Percentiles rank a stretch among this genome's conserved stretches.
These are phyloP conservation scores for Oxyura jamaicensis DNA, from an alignment of 2,113 vertebrate species.

Conservation along the genomic window DNA sequence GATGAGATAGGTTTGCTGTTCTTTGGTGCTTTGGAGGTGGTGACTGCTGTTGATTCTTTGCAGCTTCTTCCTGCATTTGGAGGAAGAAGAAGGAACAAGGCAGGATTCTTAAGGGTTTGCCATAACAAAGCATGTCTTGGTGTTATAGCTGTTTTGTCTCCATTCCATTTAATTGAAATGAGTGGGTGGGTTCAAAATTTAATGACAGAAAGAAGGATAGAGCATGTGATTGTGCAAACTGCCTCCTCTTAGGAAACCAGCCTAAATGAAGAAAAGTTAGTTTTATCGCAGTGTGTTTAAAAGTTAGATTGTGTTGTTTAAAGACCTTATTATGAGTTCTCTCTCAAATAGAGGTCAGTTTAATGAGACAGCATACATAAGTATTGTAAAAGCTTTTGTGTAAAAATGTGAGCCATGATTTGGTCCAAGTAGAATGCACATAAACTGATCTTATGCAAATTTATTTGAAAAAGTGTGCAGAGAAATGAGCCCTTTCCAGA, in stretches of 20 bases:
- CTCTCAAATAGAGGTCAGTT: neutral
- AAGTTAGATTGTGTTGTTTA: neutral
- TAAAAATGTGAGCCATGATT: neutral
- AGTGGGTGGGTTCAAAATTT: neutral
- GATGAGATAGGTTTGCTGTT: neutral
- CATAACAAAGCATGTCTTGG: fast-evolving
- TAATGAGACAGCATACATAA: neutral
- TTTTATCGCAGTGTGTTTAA: neutral
- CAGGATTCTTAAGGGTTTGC: neutral
- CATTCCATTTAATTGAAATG: neutral
- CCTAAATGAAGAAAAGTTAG: neutral
- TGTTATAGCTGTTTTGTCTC: neutral
- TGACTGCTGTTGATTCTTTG: neutral
- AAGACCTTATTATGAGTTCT: neutral
- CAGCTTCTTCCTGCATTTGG: neutral
- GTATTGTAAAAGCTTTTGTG: neutral
- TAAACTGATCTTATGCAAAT: neutral
- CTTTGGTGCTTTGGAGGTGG: neutral
- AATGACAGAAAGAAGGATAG: neutral
- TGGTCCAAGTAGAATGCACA: neutral
- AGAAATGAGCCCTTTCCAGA: neutral
- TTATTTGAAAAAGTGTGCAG: neutral
- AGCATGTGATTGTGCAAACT: neutral
- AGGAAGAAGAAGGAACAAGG: neutral
- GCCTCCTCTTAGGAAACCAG: neutral